A percentile compares a stretch with the other conserved stretches of the same genome.
Conservation (phyloP, 1,140 invertebrate species). For the Polypedilum pembai region DNA sequence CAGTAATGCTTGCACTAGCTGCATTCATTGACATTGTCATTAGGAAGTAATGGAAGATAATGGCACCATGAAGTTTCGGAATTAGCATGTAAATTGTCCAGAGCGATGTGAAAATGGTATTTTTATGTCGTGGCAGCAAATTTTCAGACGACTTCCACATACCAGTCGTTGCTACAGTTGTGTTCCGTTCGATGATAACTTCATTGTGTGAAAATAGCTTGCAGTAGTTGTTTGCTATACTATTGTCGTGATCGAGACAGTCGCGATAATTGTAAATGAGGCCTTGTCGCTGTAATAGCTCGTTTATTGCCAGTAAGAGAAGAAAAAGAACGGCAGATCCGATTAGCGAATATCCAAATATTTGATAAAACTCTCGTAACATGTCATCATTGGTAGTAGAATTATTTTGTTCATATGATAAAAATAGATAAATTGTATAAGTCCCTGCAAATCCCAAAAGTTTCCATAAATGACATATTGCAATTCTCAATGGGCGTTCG, state of each 20-base stretch:
- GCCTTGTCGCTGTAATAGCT: not conserved
- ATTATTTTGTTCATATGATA: not conserved
- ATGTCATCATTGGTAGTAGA: not conserved
- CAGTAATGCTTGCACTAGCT: not conserved
- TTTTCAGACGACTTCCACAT: conserved; percentile 5
- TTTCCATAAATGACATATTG: not conserved
- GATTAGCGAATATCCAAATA: not conserved
- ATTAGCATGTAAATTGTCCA: conserved; percentile 14
- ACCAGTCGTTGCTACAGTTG: not conserved
- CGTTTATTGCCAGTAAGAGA: not conserved
- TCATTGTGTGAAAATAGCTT: conserved; percentile 8
- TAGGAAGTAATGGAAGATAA: not conserved
- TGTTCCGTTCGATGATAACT: not conserved
- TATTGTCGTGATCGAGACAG: conserved; percentile 1
- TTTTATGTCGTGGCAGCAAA: not conserved
- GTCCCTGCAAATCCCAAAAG: not conserved
- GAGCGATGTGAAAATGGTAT: not conserved
- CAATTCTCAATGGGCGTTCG: not conserved
- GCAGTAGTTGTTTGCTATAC: conserved; percentile 1
- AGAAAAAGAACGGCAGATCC: not conserved
- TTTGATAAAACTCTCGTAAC: not conserved
- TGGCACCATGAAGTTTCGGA: conserved; percentile 3
- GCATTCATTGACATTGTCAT: not conserved
- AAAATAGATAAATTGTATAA: not conserved
- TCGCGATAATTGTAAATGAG: not conserved